These are phyloP conservation scores for Gallinago nigripennis DNA, from an alignment of 2,797 vertebrate species.

Conservation along the genomic window DNA sequence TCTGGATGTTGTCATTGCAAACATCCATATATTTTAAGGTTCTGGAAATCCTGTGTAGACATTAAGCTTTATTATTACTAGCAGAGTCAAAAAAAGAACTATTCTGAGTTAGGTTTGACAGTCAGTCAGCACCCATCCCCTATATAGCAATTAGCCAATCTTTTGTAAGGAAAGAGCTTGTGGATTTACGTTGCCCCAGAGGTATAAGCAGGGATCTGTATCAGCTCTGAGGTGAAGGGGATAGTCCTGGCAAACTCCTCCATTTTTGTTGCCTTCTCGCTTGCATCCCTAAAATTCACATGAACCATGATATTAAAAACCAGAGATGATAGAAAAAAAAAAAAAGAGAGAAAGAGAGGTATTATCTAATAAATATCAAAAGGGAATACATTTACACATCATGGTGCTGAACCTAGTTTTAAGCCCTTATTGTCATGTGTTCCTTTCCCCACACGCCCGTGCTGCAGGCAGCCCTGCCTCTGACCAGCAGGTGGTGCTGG, in stretches of 20 bases:
- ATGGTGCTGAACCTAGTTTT: background rate
- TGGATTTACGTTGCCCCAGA: background rate
- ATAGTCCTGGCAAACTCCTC: background rate
- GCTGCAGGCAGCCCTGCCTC: background rate
- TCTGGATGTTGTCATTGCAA: background rate
- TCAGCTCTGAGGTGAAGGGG: background rate
- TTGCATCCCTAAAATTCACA: background rate
- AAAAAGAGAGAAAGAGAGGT: background rate
- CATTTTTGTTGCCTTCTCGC: background rate
- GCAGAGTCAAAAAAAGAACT: constrained; percentile 1
- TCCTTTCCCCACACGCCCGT: background rate
- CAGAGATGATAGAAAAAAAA: background rate
- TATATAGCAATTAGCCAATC: background rate
- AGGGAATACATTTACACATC: background rate
- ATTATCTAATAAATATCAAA: constrained; percentile 65
- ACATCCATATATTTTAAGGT: background rate
- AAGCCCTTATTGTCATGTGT: background rate
- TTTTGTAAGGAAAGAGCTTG: background rate
- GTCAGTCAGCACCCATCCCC: background rate
- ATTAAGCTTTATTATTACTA: background rate
- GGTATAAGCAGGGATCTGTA: background rate
- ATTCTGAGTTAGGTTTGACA: background rate
- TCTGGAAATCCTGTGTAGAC: background rate
- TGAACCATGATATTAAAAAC: background rate
- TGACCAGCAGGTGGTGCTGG: constrained; percentile 66